These are phyloP conservation scores for Rhopalosiphum maidis DNA, from an alignment of 1,140 invertebrate genomes.

Conservation along the genomic window DNA sequence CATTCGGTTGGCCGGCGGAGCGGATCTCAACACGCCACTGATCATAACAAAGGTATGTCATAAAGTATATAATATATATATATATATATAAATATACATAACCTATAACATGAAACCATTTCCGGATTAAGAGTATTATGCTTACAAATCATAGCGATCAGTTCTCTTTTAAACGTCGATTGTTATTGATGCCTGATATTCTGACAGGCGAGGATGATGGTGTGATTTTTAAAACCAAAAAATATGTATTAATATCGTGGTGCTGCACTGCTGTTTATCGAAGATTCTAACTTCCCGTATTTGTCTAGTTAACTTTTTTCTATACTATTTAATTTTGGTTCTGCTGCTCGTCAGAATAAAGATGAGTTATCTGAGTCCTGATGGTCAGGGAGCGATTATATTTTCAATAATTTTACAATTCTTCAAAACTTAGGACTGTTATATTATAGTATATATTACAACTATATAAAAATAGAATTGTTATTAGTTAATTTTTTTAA, in stretches of 20 bases:
- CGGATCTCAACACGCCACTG: slow-evolving; percentile 84
- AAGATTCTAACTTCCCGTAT: neutral
- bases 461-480: neutral
- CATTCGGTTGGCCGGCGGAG: slow-evolving; percentile 87
- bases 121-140: neutral
- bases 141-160: neutral
- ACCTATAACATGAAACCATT: neutral
- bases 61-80: neutral
- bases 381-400: neutral
- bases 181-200: neutral
- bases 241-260: neutral
- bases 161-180: neutral
- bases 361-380: neutral
- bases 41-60: slow-evolving; percentile 83
- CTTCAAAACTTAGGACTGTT: neutral
- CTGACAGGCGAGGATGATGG: neutral
- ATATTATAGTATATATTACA: neutral
- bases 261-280: neutral
- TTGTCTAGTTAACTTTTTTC: neutral
- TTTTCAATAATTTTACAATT: neutral
- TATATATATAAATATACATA: neutral
- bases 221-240: neutral
- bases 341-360: neutral
- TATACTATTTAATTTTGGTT: neutral
- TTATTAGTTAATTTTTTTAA: neutral